Conservation (phyloP, 2,888 invertebrate species). For the Tipula confusa region DNA sequence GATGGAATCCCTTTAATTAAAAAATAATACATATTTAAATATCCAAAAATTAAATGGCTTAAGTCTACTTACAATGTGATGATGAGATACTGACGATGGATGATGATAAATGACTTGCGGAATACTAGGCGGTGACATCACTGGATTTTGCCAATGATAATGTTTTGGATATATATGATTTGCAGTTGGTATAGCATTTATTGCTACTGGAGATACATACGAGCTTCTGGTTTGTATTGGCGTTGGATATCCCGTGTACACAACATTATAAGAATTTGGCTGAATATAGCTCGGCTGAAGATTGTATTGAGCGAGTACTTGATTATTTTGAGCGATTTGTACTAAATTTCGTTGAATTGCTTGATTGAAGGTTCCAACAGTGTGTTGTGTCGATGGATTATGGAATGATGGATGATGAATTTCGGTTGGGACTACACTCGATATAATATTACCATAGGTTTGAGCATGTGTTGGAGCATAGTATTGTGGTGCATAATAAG, state of each 20-base stretch:
- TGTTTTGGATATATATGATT: constrained; percentile 12
- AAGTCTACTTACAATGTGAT: not conserved
- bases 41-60: not conserved
- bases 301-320: not conserved
- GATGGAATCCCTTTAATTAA: not conserved
- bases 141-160: not conserved
- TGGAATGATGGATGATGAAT: not conserved
- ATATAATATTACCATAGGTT: not conserved
- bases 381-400: not conserved
- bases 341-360: not conserved
- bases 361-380: not conserved
- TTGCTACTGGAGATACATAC: not conserved
- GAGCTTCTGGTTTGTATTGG: not conserved
- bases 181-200: not conserved
- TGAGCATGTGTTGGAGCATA: not conserved
- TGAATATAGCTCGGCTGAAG: not conserved
- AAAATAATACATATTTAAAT: not conserved
- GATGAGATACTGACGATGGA: not conserved
- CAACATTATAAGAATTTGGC: not conserved
- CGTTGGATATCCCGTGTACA: not conserved
- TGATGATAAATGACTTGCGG: not conserved
- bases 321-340: not conserved
- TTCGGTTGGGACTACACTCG: not conserved
- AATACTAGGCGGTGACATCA: not conserved
- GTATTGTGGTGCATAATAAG: not conserved